phyloP scores from a whole-genome alignment of 2,113 vertebrate genomes.

The Raja brachyura region DNA sequence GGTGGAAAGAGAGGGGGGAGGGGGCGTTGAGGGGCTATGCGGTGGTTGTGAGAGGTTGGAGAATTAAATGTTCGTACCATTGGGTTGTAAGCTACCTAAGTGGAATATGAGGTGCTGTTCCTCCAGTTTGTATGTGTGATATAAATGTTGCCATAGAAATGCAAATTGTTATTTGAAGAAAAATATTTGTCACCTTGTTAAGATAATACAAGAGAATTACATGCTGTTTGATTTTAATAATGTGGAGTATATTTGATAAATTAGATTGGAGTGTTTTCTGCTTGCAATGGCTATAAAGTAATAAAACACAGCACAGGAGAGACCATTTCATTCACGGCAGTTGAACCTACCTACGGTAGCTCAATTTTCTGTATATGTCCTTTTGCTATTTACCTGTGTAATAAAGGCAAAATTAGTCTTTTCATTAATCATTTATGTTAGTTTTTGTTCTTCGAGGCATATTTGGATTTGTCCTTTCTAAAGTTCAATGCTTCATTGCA shows the following conservation, averaged over 20 bases:
- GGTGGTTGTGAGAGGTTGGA: too few species aligned
- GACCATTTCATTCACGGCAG: background rate
- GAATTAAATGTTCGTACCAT: too few species aligned
- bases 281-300: background rate
- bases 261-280: background rate
- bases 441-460: background rate
- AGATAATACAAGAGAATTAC: background rate
- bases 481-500: background rate
- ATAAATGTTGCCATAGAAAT: background rate
- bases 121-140: background rate
- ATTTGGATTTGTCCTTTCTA: background rate
- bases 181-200: background rate
- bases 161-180: too few species aligned
- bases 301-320: background rate
- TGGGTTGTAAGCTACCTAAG: background rate
- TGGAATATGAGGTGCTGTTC: background rate
- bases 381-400: background rate
- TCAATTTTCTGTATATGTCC: too few species aligned
- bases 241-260: background rate
- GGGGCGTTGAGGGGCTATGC: too few species aligned
- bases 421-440: background rate
- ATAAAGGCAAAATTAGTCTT: background rate
- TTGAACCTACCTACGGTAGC: background rate
- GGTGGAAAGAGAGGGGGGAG: too few species aligned
- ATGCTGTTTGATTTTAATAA: background rate